phyloP scores from a whole-genome alignment of 2,113 vertebrate genomes.

The Sphaerodactylus townsendi region DNA sequence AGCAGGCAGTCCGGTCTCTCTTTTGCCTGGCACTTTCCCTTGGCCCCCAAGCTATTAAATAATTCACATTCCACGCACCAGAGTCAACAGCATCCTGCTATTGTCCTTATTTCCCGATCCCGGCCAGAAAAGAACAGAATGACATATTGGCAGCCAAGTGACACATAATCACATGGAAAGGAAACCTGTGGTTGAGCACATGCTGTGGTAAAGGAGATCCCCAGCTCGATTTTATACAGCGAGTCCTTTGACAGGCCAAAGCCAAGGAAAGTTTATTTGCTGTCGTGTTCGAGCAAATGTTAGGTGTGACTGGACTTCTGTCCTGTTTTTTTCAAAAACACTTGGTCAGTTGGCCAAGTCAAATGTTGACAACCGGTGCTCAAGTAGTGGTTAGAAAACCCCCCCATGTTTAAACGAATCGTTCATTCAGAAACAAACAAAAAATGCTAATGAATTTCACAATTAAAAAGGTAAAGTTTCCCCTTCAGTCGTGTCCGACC shows the following conservation, averaged over 20 bases:
- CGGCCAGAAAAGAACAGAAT: not conserved
- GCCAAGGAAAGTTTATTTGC: not conserved
- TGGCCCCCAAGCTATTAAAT: not conserved
- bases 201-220: not conserved
- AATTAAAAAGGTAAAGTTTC: too few relatives aligned
- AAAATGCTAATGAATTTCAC: too few relatives aligned
- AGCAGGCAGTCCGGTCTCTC: not conserved
- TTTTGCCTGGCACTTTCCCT: not conserved
- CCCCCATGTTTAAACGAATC: not conserved
- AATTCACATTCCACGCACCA: not conserved
- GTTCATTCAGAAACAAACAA: not conserved
- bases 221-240: not conserved
- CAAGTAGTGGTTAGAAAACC: not conserved
- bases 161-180: not conserved
- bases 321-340: not conserved
- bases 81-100: slow-evolving; percentile 2
- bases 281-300: too few relatives aligned
- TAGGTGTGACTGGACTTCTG: too few relatives aligned
- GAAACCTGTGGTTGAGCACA: not conserved
- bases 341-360: not conserved
- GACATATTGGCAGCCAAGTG: not conserved
- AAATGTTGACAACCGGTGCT: not conserved
- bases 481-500: too few relatives aligned
- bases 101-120: not conserved
- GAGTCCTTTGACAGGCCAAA: not conserved